Evolutionary conservation across 2,888 invertebrate genomes (phyloP).

Genomic region (Magallana nippona): DNA sequence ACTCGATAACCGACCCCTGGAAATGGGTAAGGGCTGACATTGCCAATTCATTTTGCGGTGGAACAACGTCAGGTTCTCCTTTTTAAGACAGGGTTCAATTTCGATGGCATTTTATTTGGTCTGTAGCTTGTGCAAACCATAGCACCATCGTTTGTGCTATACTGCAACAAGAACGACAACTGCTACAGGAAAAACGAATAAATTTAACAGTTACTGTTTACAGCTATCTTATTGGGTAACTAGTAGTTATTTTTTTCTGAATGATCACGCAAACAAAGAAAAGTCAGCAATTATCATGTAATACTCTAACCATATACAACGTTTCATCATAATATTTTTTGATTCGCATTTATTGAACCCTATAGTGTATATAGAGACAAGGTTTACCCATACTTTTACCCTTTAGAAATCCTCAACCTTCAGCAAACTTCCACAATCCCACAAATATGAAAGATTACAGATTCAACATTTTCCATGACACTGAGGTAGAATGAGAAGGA

Average conservation of each 20-base stretch:
- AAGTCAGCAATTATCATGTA: too few relatives aligned
- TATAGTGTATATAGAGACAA: background rate
- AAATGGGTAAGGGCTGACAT: background rate
- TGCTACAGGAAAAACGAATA: background rate
- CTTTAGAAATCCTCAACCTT: background rate
- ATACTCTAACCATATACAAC: background rate
- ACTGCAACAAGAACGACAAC: conserved; percentile 18
- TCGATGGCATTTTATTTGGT: conserved; percentile 6
- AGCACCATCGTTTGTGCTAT: too few relatives aligned
- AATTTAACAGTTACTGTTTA: too few relatives aligned
- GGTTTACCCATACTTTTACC: background rate
- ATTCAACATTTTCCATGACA: background rate
- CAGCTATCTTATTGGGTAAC: too few relatives aligned
- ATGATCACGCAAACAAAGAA: too few relatives aligned
- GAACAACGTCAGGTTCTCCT: background rate
- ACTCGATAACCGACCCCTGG: background rate
- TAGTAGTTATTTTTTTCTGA: too few relatives aligned
- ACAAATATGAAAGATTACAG: background rate
- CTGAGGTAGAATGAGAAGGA: background rate
- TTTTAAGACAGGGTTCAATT: conserved; percentile 3
- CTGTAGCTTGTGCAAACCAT: background rate
- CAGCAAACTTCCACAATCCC: background rate
- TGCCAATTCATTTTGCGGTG: conserved; percentile 2
- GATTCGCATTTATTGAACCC: background rate
- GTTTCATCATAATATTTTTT: background rate